phyloP scores from a whole-genome alignment of 2,888 invertebrate species.

The Notodonta dromedarius region DNA sequence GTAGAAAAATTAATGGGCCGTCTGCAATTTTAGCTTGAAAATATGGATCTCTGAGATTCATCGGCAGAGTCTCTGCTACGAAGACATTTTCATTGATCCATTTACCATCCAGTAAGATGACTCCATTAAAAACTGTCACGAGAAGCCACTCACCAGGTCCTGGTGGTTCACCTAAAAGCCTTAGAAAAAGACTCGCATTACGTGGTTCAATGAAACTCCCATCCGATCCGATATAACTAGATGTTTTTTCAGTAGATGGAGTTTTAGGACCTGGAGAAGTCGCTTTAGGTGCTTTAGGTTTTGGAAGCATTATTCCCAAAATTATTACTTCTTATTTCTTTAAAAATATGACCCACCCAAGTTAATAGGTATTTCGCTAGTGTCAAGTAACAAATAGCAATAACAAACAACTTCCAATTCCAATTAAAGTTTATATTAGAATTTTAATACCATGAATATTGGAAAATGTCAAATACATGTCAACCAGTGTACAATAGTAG shows the following conservation, averaged over 20 bases:
- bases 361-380: too few species aligned
- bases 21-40: conserved; percentile 52
- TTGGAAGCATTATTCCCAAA: conserved; percentile 1
- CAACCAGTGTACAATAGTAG: too few species aligned
- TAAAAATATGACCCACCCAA: too few species aligned
- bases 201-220: conserved; percentile 40
- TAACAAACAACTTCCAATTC: too few species aligned
- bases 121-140: conserved; percentile 55
- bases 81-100: conserved; percentile 51
- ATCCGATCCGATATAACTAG: conserved; percentile 38
- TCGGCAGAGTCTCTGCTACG: conserved; percentile 39
- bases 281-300: not conserved
- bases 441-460: too few species aligned
- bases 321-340: too few species aligned
- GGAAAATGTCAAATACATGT: too few species aligned
- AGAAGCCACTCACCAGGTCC: conserved; percentile 55
- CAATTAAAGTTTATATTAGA: too few species aligned
- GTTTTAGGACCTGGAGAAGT: conserved; percentile 26
- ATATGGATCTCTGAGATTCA: conserved; percentile 56
- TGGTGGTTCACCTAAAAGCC: conserved; percentile 49
- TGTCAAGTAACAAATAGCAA: too few species aligned
- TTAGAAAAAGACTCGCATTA: conserved; percentile 43
- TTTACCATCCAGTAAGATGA: conserved; percentile 52
- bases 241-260: conserved; percentile 34
- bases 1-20: conserved; percentile 63